Base-by-base conservation (phyloP, 1,140 invertebrate species). In the Nylanderia fulva region DNA sequence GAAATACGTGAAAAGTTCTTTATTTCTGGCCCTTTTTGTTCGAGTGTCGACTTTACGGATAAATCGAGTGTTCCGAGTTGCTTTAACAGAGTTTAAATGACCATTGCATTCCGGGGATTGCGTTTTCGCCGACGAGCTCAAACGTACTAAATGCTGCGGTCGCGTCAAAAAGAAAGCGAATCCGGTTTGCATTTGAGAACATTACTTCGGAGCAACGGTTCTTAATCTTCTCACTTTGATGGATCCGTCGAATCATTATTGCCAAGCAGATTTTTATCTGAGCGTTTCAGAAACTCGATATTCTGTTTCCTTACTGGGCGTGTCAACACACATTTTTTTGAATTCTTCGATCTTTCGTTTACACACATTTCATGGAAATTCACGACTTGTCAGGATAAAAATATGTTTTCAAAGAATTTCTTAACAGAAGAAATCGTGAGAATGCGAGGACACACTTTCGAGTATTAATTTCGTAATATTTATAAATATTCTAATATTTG, bases 111-210 rank as follows among this genome's bases (percentile, higher is more conserved):
- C 39, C 24, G 66, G 42, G 66, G 42, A 48, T 56, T 52, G 63
- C 29, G 36, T 80, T 69, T 48, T 80, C 48, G 48, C 13, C 76
- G 27, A 36, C 21, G 24, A 42, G n/a, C 29, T 54, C 29, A 18
- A 24, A 54, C 18, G 48, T 7, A 24, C 21, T 66, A 58, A 24
- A 58, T 71, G 18, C 11, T 21, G 24, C 69, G 18, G 27, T 21
- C 18, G 64, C 63, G 48, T 69, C 6, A 33, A 18, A 36, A 80
- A 80, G 77, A 80, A 71, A 80, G 64, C 76, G 63, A 71, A 24
- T 27, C 64, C 42, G 42, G 18, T 48, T n/a, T 52, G 76, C 27
- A n/a, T 42, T 80, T 27, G 48, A 80, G 77, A 80, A 69, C 36
- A 24, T 80, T 36, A 54, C 8, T 42, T 52, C 8, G 7, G 48